These are phyloP conservation scores for Coregonus suidteri DNA, from an alignment of 2,797 vertebrate species.

Conservation along the genomic window DNA sequence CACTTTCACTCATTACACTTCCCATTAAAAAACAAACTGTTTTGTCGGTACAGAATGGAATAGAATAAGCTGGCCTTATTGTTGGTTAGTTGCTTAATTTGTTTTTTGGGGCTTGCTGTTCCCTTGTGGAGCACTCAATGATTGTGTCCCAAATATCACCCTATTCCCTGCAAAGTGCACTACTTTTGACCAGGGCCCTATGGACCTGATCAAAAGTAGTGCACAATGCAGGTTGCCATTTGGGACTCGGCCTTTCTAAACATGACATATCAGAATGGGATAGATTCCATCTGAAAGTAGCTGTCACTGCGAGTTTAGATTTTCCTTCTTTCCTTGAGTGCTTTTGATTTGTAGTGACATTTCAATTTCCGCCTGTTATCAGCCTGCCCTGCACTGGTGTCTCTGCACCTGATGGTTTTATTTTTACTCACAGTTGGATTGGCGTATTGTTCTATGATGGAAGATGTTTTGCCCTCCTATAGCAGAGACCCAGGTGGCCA, in stretches of 20 bases:
- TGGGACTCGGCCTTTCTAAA: conserved; percentile 47
- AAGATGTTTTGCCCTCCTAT: not conserved
- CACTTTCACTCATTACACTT: conserved; percentile 8
- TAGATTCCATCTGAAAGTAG: conserved; percentile 59
- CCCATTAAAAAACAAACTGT: not conserved
- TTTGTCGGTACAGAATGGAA: not conserved
- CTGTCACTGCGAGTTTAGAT: conserved; percentile 64
- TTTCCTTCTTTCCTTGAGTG: conserved; percentile 60
- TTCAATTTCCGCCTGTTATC: conserved; percentile 76
- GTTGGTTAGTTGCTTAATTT: conserved; percentile 29
- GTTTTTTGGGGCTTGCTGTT: conserved; percentile 9
- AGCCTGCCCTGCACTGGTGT: conserved; percentile 24
- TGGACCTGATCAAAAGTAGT: not conserved
- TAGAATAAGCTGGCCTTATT: not conserved
- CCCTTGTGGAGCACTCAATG: conserved; percentile 2
- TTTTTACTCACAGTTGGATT: conserved; percentile 25
- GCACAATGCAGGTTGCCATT: not conserved
- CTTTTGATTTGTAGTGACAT: conserved; percentile 73
- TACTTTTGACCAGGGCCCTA: not conserved
- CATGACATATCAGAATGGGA: conserved; percentile 49
- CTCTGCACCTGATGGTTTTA: conserved; percentile 39
- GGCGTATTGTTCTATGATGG: not conserved
- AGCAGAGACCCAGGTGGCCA: not conserved
- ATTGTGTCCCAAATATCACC: not conserved
- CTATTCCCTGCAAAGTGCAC: not conserved